Percentiles rank a stretch among this genome's conserved stretches.
Conservation (phyloP, 1,140 invertebrate species). For the Drosophila nannoptera region DNA sequence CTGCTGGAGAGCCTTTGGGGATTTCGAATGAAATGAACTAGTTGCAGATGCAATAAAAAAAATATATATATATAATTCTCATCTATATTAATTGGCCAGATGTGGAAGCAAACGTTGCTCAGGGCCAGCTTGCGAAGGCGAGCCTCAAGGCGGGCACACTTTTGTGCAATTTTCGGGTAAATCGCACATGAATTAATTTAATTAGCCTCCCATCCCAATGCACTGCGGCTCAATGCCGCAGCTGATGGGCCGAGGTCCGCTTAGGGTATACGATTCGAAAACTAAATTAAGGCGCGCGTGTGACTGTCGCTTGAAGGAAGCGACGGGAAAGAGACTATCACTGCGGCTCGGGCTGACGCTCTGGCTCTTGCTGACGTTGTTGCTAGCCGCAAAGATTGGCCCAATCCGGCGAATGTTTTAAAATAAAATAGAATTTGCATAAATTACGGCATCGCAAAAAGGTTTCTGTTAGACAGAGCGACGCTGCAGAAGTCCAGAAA, state of each 20-base stretch:
- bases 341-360: constrained; percentile 23
- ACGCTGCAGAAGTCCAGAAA: constrained; percentile 40
- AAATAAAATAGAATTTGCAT: constrained; percentile 76
- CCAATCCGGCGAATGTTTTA: constrained; percentile 58
- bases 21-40: too few species aligned
- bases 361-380: too few species aligned
- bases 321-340: constrained; percentile 51
- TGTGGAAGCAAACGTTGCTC: too few species aligned
- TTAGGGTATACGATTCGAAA: constrained; percentile 48
- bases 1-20: too few species aligned
- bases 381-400: constrained; percentile 35
- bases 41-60: too few species aligned
- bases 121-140: too few species aligned
- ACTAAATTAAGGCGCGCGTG: constrained; percentile 64
- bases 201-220: not conserved
- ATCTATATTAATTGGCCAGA: too few species aligned
- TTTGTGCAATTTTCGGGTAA: not conserved
- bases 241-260: not conserved
- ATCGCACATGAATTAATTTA: not conserved
- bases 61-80: too few species aligned
- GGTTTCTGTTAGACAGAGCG: constrained; percentile 72
- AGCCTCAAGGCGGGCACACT: not conserved
- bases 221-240: not conserved
- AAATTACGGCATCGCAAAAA: constrained; percentile 56
- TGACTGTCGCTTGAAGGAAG: constrained; percentile 51